Evolutionary conservation across 2,797 vertebrate species (phyloP), one percentile per base, ranked within the genome.

Genomic region (Protonibea diacanthus): DNA sequence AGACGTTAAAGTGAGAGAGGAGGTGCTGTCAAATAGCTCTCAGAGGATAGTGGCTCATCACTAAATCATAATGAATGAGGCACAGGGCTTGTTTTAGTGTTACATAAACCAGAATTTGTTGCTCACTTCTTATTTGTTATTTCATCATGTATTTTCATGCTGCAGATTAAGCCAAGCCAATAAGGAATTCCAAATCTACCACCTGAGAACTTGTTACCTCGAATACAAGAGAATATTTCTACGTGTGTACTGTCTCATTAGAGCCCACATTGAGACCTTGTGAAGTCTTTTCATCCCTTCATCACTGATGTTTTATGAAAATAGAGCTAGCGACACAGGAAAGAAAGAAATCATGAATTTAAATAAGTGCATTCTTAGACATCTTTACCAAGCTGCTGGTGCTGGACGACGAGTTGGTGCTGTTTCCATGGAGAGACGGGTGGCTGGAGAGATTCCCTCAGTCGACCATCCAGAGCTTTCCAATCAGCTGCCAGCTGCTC

Each of bases 401-500:
- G 94, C 66, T 95, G 94, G 48, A 92, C 81, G 1, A 90, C 82
- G 44, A 91, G 92, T 1, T 93, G 92, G 71, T 91, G 95, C n/a
- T 91, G 92, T 4, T 87, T 93, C 94, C 94, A 95, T 0, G 91
- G 89, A 67, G 92, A 90, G 21, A 86, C 45, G 0, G 93, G 72
- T 0, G 83, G 82, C 64, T 91, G 91, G 18, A 92, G 91, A 45
- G 91, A 88, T 47, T 96, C 95, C 83, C 94, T 94, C 61, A 96
- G 71, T 45, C 86, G 89, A 15, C 84, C 40, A 40, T 96, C 95
- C 69, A 96, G 89, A 55, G 89, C 83, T 89, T 95, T 96, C 95
- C 95, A 96, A 63, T 96, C 95, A 8, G 89, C 85, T 4, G 95
- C 95, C 77, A 96, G 84, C 91, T 95, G 92, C 74, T 96, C 95